These are phyloP conservation scores for Anagrus nilaparvatae DNA, from an alignment of 1,140 invertebrate species.

Conservation along the genomic window DNA sequence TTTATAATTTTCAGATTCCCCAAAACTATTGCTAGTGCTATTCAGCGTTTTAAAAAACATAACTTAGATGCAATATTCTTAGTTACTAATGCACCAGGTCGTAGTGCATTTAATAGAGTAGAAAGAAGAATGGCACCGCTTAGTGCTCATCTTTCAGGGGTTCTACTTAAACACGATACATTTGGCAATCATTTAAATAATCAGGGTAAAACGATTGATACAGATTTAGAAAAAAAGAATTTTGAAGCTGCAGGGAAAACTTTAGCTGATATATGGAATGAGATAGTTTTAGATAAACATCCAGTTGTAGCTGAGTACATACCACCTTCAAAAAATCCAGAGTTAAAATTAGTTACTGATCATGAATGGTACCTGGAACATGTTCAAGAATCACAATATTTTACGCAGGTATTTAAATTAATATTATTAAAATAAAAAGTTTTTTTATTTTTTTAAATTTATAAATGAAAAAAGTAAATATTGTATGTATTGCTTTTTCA, in stretches of 20 bases:
- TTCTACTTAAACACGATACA: slow-evolving; percentile 21
- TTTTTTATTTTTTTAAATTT: too few species aligned
- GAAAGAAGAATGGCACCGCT: slow-evolving; percentile 23
- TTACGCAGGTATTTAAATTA: slow-evolving; percentile 5
- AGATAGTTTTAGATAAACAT: slow-evolving; percentile 25
- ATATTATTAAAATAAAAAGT: too few species aligned
- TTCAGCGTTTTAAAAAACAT: slow-evolving; percentile 11
- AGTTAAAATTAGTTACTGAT: not conserved
- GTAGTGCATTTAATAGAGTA: too few species aligned
- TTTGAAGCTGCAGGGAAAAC: slow-evolving; percentile 23
- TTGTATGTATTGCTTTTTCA: too few species aligned
- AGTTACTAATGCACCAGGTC: too few species aligned
- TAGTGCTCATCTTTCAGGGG: slow-evolving; percentile 19
- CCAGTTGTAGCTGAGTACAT: not conserved
- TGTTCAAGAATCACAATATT: slow-evolving; percentile 5
- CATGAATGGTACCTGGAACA: slow-evolving; percentile 4
- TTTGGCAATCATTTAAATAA: slow-evolving; percentile 26
- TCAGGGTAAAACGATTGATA: slow-evolving; percentile 25
- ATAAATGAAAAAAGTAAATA: too few species aligned
- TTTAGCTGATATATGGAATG: slow-evolving; percentile 26
- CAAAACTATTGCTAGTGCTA: not conserved
- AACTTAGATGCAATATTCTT: slow-evolving; percentile 37
- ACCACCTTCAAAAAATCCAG: not conserved
- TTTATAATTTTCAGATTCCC: not conserved
- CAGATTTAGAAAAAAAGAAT: slow-evolving; percentile 27